Evolutionary conservation across 2,888 invertebrate genomes (phyloP), one percentile per base, ranked within the genome.

Genomic region (Reticulitermes lucifugus): DNA sequence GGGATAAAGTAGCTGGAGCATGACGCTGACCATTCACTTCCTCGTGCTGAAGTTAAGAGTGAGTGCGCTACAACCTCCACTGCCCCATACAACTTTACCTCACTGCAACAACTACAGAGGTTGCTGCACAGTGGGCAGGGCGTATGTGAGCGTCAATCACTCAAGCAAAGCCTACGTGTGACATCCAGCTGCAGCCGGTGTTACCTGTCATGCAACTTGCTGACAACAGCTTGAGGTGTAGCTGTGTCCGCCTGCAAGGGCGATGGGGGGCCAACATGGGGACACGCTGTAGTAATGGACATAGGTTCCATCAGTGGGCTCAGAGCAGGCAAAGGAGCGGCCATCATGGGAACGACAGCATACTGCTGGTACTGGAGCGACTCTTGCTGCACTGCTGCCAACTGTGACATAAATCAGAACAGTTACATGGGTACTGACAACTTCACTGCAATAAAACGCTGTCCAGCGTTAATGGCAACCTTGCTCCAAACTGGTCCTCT

Each of bases 331-430:
- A 70, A 14, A 12, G 35, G 65, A 29, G 77, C 80, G 2, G 70
- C 80, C 79, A 86, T 79, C 79, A 84, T 84, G 12, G 83, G 80
- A 73, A 82, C 65, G 22, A 84, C 80, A 9, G 46, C 71, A 60
- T 90, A 91, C 86, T 46, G 46, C 4, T 90, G 91, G 83, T 91
- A 90, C 87, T 90, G 90, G 87, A 91, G 89, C n/a, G 89, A 90
- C 88, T 92, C 92, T 85, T 92, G 92, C 86, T 92, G 92, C 7
- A 90, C 92, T 43, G 92, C 92, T 87, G 91, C 91, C 86, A 92
- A 90, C 91, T 91, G 86, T 29, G 87, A 77, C 60, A 60, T 25
- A 65, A 9, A 25, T 65, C 25, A 25, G 65, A 65, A n/a, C 7
- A 6, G 60, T 65, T 25, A 65, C 18, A 55, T 1, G 14, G 9